Base-by-base conservation (phyloP, 2,888 invertebrate species). In the Phymatocera aterrima region DNA sequence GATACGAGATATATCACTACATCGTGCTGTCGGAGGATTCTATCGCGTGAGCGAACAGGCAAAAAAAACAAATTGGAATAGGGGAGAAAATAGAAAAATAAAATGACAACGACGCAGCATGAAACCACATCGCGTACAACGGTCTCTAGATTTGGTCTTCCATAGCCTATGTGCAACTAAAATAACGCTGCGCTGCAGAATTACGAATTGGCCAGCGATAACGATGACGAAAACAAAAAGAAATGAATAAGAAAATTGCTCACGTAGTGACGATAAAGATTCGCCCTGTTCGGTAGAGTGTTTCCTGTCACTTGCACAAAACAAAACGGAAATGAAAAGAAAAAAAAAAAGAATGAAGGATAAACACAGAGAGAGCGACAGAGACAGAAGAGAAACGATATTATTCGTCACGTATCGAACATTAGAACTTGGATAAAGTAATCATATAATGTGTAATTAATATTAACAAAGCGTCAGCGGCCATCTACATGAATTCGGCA, bases 371-470 rank as follows among this genome's bases (percentile, higher is more conserved):
- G n/a, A n/a, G n/a, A n/a, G n/a, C n/a, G n/a, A n/a, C n/a, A n/a
- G n/a, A n/a, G n/a, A n/a, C n/a, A n/a, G n/a, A n/a, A n/a, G n/a
- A n/a, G n/a, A n/a, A n/a, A n/a, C n/a, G n/a, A n/a, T n/a, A n/a
- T n/a, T n/a, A n/a, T n/a, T n/a, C 0, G 18, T 68, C 68, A 43
- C 68, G 46, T 68, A 31, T n/a, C 68, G 28, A 68, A 24, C 68
- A 68, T 68, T 68, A 68, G 46, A 68, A 68, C 68, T 68, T 24
- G 12, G 24, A n/a, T n/a, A 68, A 43, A 46, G 28, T 68, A 28
- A 46, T 3, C 18, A 46, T 8, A 18, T 60, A 60, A 60, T 60
- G n/a, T n/a, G n/a, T 2, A 28, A 57, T 57, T 68, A 68, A 68
- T 68, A 68, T 68, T 68, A 46, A 12, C 68, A 6, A 46, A 28